Base-by-base conservation (phyloP, 1,140 invertebrate genomes). In the Magallana angulata region DNA sequence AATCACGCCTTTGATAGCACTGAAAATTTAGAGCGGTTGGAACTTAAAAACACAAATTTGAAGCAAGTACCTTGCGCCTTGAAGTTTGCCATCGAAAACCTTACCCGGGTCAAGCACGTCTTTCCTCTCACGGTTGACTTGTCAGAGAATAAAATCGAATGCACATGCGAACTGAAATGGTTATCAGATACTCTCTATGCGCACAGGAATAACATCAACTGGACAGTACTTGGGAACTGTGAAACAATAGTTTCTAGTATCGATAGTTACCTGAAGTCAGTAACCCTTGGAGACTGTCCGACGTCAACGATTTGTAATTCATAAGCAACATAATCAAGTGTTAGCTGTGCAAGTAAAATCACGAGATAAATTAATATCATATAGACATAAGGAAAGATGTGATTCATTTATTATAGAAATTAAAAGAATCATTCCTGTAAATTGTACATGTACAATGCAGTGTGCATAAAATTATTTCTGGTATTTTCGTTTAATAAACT, bases 111-210 rank as follows among this genome's bases (percentile, higher is more conserved):
- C 11, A 30, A 62, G 60, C 24, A 57, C 16, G 16, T 30, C 36
- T 62, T 82, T 58, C 30, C 80, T 1, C 14, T 89, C 8, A 85
- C 83, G 5, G 56, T 89, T 6, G 85, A 89, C 85, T 48, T 89
- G 12, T 76, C 83, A 1, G 82, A 60, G 11, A 83, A 89, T 48
- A 24, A 58, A 9, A 87, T 89, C 11, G 86, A 85, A 60, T 89
- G 88, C 59, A 89, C 86, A 0, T 89, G 88, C 59, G 86, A 71
- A 30, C 57, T 89, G 3, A 87, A 84, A 48, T 89, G 88, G 88
- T 84, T 89, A 1, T 64, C 62, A 14, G 57, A 85, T 6, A 58
- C 68, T 24, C 83, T 60, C 9, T 64, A 59, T 24, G 30, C 81
- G 18, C 8, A 58, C n/a, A 48, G 12, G 14, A 60, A 30, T 9